Evolutionary conservation across 2,888 invertebrate species (phyloP).

Genomic region (Archips xylosteana): DNA sequence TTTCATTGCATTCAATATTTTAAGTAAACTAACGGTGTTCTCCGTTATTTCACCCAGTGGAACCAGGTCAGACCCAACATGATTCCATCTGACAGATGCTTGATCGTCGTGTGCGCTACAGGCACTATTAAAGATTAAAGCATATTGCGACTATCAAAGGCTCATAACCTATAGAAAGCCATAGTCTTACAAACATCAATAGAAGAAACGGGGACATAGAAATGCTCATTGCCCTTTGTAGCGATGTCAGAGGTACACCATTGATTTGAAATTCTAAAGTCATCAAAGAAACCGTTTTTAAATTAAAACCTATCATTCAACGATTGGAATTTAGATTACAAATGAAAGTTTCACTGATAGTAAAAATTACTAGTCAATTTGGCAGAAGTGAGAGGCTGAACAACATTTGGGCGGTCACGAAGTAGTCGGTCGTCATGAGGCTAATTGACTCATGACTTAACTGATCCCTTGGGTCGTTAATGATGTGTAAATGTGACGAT

Average conservation of each 20-base stretch:
- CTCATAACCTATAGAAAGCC: constrained; percentile 7
- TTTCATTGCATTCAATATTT: constrained; percentile 35
- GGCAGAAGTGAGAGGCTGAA: constrained; percentile 18
- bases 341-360: constrained; percentile 5
- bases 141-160: constrained; percentile 17
- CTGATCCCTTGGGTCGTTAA: constrained; percentile 69
- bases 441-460: constrained; percentile 71
- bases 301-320: not conserved
- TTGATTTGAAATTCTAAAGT: constrained; percentile 1
- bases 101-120: constrained; percentile 30
- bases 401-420: constrained; percentile 21
- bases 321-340: constrained; percentile 1
- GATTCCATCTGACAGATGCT: constrained; percentile 30
- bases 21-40: constrained; percentile 29
- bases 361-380: constrained; percentile 10
- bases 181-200: constrained; percentile 15
- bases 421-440: constrained; percentile 52
- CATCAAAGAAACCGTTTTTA: constrained; percentile 1
- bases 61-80: constrained; percentile 32
- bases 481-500: constrained; percentile 65
- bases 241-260: not conserved
- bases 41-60: constrained; percentile 34
- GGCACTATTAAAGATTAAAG: constrained; percentile 31
- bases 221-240: constrained; percentile 8
- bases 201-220: not conserved